Evolutionary conservation across 2,113 vertebrate species (phyloP).

Genomic region (Poeciliopsis prolifica): DNA sequence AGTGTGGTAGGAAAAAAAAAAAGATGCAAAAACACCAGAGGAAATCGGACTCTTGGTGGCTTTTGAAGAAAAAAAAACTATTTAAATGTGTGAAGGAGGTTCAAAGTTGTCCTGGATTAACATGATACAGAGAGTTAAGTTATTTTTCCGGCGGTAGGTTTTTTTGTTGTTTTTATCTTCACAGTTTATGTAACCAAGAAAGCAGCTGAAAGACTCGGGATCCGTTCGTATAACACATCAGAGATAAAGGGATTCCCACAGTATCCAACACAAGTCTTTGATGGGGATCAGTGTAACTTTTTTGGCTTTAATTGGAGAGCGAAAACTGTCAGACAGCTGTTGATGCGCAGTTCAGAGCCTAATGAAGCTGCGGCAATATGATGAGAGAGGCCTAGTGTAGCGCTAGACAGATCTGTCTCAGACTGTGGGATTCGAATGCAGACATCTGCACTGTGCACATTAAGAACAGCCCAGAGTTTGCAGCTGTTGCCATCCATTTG

Average conservation of each 20-base stretch:
- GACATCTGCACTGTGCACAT: slow-evolving; percentile 67
- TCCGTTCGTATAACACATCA: not conserved
- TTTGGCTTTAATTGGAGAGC: slow-evolving; percentile 38
- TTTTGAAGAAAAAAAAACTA: not conserved
- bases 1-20: not conserved
- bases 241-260: not conserved
- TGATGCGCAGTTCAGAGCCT: slow-evolving; percentile 38
- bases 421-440: slow-evolving; percentile 60
- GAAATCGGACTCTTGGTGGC: not conserved
- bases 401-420: slow-evolving; percentile 65
- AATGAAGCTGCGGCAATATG: slow-evolving; percentile 62
- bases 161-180: no score
- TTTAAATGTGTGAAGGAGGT: no score
- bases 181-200: not conserved
- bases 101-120: not conserved
- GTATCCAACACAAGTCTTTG: not conserved
- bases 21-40: not conserved
- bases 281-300: slow-evolving; percentile 12
- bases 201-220: not conserved
- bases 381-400: slow-evolving; percentile 54
- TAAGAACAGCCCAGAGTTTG: slow-evolving; percentile 68
- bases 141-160: no score
- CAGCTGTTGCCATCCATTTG: slow-evolving; percentile 76
- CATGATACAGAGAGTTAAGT: not conserved
- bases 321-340: slow-evolving; percentile 51